Percentiles rank a stretch among this genome's conserved stretches.
These are phyloP conservation scores for Lates calcarifer DNA, from an alignment of 2,113 vertebrate genomes.

Conservation along the genomic window DNA sequence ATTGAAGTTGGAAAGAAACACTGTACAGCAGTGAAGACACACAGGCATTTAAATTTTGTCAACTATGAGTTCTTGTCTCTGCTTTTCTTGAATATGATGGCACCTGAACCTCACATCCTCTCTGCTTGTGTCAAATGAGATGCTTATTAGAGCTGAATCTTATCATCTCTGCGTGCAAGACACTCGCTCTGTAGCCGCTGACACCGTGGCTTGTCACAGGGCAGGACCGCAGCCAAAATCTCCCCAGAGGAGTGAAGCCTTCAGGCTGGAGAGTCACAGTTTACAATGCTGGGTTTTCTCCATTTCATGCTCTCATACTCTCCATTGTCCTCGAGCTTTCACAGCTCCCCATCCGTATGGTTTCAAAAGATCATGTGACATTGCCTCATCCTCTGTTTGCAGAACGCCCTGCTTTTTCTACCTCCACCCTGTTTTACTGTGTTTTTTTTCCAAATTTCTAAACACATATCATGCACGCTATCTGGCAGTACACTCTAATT, in stretches of 20 bases:
- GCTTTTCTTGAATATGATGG: neutral
- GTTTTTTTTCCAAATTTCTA: conserved; percentile 33
- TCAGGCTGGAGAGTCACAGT: conserved; percentile 53
- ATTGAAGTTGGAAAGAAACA: neutral
- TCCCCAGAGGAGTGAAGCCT: conserved; percentile 56
- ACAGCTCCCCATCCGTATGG: conserved; percentile 50
- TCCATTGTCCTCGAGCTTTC: conserved; percentile 67
- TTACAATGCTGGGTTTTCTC: conserved; percentile 70
- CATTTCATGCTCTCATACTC: conserved; percentile 75
- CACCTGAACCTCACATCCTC: conserved; percentile 35
- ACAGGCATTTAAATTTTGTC: neutral
- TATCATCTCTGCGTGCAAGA: conserved; percentile 49
- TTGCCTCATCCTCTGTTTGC: conserved; percentile 72
- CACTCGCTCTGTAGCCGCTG: conserved; percentile 45
- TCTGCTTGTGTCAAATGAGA: conserved; percentile 42
- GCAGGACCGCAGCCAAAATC: conserved; percentile 40
- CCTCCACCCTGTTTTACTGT: conserved; percentile 59
- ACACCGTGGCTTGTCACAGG: conserved; percentile 22
- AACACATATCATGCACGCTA: conserved; percentile 36
- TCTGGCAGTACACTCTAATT: conserved; percentile 18
- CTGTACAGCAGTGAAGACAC: neutral
- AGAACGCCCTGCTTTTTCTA: conserved; percentile 52
- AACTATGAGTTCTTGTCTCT: conserved; percentile 3
- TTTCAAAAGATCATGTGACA: conserved; percentile 67
- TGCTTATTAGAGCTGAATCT: conserved; percentile 59